Evolutionary conservation across 2,113 vertebrate genomes (phyloP).

Genomic region (Oceanodroma tethys): DNA sequence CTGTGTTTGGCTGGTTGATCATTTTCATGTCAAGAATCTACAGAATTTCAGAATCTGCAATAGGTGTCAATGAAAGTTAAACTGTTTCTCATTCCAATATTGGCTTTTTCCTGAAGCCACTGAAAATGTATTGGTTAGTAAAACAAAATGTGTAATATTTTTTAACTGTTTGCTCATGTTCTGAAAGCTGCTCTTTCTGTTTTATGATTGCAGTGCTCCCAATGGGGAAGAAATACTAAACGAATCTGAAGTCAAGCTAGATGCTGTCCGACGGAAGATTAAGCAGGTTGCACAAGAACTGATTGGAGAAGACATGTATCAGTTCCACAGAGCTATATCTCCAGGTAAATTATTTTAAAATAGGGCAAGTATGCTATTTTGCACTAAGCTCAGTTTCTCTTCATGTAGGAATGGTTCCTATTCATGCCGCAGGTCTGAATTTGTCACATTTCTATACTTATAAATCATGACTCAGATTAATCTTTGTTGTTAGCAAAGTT

Average conservation of each 20-base stretch:
- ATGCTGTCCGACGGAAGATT: conserved; percentile 87
- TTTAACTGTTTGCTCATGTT: background rate
- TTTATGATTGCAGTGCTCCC: conserved; percentile 78
- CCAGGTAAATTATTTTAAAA: conserved; percentile 75
- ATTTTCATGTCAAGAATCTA: background rate
- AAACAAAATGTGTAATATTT: background rate
- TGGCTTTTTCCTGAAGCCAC: background rate
- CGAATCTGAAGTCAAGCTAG: conserved; percentile 90
- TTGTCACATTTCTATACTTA: background rate
- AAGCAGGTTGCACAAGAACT: conserved; percentile 89
- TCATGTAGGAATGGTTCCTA: background rate
- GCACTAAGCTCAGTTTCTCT: background rate
- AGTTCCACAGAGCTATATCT: conserved; percentile 93
- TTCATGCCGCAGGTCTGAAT: background rate
- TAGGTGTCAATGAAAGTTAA: background rate
- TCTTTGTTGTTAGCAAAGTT: background rate
- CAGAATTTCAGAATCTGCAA: background rate
- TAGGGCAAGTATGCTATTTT: background rate
- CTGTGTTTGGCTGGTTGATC: background rate
- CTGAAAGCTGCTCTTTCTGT: background rate
- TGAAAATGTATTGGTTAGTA: background rate
- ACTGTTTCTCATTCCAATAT: background rate
- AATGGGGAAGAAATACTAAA: conserved; percentile 83
- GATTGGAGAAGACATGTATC: conserved; percentile 89
- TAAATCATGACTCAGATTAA: background rate